These are phyloP conservation scores for Haliclona indistincta DNA, from an alignment of 37 sponge, comb jelly and placozoan genomes.

Conservation along the genomic window DNA sequence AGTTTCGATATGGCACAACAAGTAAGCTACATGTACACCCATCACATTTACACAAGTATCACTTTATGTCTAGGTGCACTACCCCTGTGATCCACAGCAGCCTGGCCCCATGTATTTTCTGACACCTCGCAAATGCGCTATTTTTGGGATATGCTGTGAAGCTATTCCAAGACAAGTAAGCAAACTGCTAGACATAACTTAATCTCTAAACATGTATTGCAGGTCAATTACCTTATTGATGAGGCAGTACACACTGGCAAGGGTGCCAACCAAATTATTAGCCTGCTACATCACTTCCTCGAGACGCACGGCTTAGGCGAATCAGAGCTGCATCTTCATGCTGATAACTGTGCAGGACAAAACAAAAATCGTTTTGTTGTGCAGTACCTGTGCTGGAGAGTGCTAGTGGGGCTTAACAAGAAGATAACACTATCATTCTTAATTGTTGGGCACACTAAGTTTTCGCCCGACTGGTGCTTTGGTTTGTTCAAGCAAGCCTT, in stretches of 20 bases:
- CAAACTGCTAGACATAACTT: too few species aligned
- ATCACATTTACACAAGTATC: too few species aligned
- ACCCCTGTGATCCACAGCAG: constrained; percentile 51
- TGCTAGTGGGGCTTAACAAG: constrained; percentile 2
- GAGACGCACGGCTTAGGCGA: not conserved
- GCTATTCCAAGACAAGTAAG: constrained; percentile 55
- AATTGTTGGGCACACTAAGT: constrained; percentile 39
- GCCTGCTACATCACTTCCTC: constrained; percentile 28
- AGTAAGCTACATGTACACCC: not conserved
- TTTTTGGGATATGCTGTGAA: constrained; percentile 72
- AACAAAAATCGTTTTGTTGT: constrained; percentile 23
- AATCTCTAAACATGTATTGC: too few species aligned
- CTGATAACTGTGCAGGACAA: constrained; percentile 29
- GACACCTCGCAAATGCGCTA: constrained; percentile 57
- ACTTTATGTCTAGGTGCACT: too few species aligned
- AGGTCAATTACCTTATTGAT: constrained; percentile 54
- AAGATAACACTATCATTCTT: constrained; percentile 14
- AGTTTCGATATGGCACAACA: constrained; percentile 28
- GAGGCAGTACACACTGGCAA: constrained; percentile 28
- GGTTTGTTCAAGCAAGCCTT: constrained; percentile 16
- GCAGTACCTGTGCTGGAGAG: constrained; percentile 2
- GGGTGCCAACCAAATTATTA: constrained; percentile 12
- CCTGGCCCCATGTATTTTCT: constrained; percentile 82
- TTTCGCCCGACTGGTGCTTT: constrained; percentile 44
- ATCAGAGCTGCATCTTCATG: not conserved